These are phyloP conservation scores for Alsophila aescularia DNA, from an alignment of 2,888 invertebrate species.

Conservation along the genomic window DNA sequence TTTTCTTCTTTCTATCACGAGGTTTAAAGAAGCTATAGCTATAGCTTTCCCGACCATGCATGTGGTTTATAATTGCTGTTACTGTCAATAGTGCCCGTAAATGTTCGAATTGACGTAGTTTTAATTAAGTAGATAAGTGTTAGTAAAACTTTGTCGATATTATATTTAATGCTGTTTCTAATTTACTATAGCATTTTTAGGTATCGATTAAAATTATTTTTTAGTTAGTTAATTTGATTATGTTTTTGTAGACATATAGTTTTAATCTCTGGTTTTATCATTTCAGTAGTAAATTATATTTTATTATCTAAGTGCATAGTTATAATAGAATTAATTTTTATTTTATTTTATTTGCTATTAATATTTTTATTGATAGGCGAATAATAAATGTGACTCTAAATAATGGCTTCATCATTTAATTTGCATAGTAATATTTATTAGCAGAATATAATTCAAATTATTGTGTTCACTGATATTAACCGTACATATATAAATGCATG, in stretches of 20 bases:
- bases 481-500: not conserved
- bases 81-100: slow-evolving; percentile 56
- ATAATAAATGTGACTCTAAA: slow-evolving; percentile 82
- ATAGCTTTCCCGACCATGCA: slow-evolving; percentile 27
- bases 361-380: slow-evolving; percentile 28
- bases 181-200: slow-evolving; percentile 39
- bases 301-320: not conserved
- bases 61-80: slow-evolving; percentile 35
- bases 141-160: slow-evolving; percentile 61
- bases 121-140: slow-evolving; percentile 68
- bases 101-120: slow-evolving; percentile 72
- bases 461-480: not conserved
- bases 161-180: slow-evolving; percentile 53
- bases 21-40: slow-evolving; percentile 22
- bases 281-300: slow-evolving; percentile 11
- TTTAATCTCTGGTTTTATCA: slow-evolving; percentile 3
- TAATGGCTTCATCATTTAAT: slow-evolving; percentile 37
- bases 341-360: slow-evolving; percentile 14
- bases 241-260: slow-evolving; percentile 6
- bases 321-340: slow-evolving; percentile 7
- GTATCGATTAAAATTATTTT: slow-evolving; percentile 7
- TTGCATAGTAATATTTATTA: not conserved
- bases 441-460: not conserved
- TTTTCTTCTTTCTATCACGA: slow-evolving; percentile 16
- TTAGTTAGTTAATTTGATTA: not conserved